Percentiles rank a stretch among this genome's conserved stretches.
These are phyloP conservation scores for Intellagama lesueurii DNA, from an alignment of 2,797 vertebrate species.

Conservation along the genomic window DNA sequence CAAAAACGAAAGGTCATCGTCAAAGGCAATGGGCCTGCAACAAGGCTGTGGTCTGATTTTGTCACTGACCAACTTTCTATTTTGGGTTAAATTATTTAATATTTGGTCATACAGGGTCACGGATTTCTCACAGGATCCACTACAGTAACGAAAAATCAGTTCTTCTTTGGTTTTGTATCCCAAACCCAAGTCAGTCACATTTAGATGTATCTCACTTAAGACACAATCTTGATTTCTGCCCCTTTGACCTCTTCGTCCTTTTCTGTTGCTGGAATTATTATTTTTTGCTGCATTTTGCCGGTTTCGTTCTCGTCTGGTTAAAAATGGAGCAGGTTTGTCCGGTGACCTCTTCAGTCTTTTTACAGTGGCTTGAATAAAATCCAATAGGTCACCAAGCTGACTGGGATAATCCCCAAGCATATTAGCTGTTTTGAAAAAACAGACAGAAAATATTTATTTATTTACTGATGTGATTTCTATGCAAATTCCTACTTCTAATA, in stretches of 20 bases:
- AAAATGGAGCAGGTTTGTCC: slow-evolving; percentile 77
- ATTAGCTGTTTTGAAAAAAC: slow-evolving; percentile 84
- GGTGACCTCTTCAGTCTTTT: slow-evolving; percentile 91
- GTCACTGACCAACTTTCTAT: slow-evolving; percentile 93
- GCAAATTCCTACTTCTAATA: not conserved
- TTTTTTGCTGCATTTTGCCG: slow-evolving; percentile 81
- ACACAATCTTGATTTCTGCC: slow-evolving; percentile 90
- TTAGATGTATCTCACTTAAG: slow-evolving; percentile 94
- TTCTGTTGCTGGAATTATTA: slow-evolving; percentile 76
- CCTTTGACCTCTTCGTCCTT: slow-evolving; percentile 78
- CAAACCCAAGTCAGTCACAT: slow-evolving; percentile 96
- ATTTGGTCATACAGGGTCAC: slow-evolving; percentile 98
- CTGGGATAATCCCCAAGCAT: slow-evolving; percentile 88
- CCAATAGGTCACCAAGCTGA: slow-evolving; percentile 93
- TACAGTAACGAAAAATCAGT: slow-evolving; percentile 97
- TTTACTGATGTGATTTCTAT: not conserved
- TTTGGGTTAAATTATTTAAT: slow-evolving; percentile 94
- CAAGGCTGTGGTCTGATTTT: slow-evolving; percentile 90
- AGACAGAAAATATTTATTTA: slow-evolving; percentile 40
- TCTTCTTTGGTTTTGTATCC: slow-evolving; percentile 98
- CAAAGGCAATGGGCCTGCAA: slow-evolving; percentile 93
- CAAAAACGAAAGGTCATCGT: slow-evolving; percentile 96
- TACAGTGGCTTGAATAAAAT: slow-evolving; percentile 96
- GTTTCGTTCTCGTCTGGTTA: slow-evolving; percentile 82
- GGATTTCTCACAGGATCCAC: slow-evolving; percentile 90